Conservation (phyloP, 2,888 invertebrate species). For the Dryocosmus kuriphilus region DNA sequence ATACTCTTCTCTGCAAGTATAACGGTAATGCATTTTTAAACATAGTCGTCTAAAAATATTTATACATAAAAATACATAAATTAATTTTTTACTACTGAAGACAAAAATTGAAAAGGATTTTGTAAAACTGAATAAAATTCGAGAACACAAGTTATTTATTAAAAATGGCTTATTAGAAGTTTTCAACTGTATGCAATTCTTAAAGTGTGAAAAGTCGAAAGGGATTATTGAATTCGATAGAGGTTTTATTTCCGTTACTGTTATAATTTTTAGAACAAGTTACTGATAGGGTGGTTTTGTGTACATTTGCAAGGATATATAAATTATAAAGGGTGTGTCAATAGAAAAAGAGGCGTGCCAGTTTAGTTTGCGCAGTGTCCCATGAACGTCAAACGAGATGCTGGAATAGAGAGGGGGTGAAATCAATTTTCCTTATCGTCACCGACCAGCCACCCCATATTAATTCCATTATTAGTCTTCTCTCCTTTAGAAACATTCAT, state of each 20-base stretch:
- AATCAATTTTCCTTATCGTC: slow-evolving; percentile 76
- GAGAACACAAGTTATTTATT: not conserved
- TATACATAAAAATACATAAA: no score
- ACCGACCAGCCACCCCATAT: slow-evolving; percentile 68
- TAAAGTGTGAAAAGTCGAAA: not conserved
- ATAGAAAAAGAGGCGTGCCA: slow-evolving; percentile 38
- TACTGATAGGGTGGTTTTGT: slow-evolving; percentile 3
- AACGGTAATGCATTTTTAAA: no score
- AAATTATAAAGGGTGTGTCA: slow-evolving; percentile 34
- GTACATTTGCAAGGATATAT: slow-evolving; percentile 3
- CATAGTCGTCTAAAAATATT: no score
- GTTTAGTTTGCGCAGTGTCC: slow-evolving; percentile 67
- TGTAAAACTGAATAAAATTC: not conserved
- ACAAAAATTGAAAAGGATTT: not conserved
- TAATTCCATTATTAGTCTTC: slow-evolving; percentile 60
- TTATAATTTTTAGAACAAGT: not conserved
- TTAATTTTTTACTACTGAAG: not conserved
- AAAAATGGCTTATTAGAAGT: not conserved
- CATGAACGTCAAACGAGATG: slow-evolving; percentile 65
- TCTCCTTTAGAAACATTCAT: slow-evolving; percentile 44
- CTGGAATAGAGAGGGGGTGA: slow-evolving; percentile 44
- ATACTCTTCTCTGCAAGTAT: no score
- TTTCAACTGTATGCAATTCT: not conserved
- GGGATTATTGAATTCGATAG: not conserved
- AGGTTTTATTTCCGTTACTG: not conserved